A percentile compares a stretch with the other conserved stretches of the same genome.
phyloP scores from a whole-genome alignment of 37 sponge, comb jelly and placozoan genomes.

The Agelas oroides region DNA sequence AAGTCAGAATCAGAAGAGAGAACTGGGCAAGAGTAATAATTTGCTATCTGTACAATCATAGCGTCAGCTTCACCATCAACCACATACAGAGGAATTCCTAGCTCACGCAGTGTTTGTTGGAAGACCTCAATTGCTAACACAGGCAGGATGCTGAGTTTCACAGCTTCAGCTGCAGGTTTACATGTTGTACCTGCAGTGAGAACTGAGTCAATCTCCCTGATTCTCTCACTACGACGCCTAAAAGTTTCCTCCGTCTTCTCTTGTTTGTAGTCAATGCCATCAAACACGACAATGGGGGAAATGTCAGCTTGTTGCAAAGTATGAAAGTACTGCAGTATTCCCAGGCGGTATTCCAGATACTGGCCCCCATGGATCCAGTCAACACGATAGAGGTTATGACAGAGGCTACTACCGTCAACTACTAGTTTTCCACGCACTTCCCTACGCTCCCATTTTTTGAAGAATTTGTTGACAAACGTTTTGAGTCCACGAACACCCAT shows the following conservation, averaged over 20 bases:
- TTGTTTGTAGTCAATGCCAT: slow-evolving; percentile 58
- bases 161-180: too few species aligned
- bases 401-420: slow-evolving; percentile 68
- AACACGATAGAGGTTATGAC: slow-evolving; percentile 35
- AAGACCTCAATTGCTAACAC: slow-evolving; percentile 42
- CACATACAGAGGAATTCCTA: slow-evolving; percentile 33
- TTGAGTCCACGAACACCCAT: slow-evolving; percentile 78
- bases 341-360: slow-evolving; percentile 44
- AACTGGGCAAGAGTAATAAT: slow-evolving; percentile 60
- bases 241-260: slow-evolving; percentile 42
- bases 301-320: slow-evolving; percentile 33
- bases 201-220: too few species aligned
- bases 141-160: slow-evolving; percentile 11
- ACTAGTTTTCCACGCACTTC: slow-evolving; percentile 44
- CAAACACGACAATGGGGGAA: slow-evolving; percentile 70
- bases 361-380: slow-evolving; percentile 74
- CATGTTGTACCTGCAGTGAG: too few species aligned
- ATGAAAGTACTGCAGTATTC: slow-evolving; percentile 36
- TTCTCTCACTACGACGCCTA: background rate
- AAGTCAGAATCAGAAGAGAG: slow-evolving; percentile 81
- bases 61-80: slow-evolving; percentile 85
- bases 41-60: too few species aligned
- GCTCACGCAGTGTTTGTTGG: slow-evolving; percentile 24
- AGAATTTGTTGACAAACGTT: slow-evolving; percentile 47
- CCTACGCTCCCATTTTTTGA: slow-evolving; percentile 19